Evolutionary conservation across 1,140 invertebrate genomes (phyloP).

Genomic region (Magallana ariakensis): DNA sequence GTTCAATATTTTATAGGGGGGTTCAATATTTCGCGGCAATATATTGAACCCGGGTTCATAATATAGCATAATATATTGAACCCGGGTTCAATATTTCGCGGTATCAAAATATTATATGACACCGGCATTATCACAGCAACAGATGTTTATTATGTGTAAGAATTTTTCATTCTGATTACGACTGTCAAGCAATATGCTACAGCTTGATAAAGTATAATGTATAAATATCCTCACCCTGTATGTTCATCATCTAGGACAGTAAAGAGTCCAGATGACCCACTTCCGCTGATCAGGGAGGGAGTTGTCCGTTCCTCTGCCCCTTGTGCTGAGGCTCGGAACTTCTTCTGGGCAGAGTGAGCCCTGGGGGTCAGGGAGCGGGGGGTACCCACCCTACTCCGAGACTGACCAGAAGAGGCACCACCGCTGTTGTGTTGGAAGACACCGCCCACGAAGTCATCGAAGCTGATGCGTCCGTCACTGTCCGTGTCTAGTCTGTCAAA

Average conservation of each 20-base stretch:
- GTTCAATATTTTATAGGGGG: too few species aligned
- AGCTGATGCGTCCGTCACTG: slow-evolving; percentile 85
- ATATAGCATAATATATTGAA: too few species aligned
- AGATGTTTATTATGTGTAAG: too few species aligned
- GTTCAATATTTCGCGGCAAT: too few species aligned
- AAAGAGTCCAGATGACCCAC: slow-evolving; percentile 73
- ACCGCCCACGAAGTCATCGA: slow-evolving; percentile 84
- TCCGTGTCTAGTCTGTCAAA: slow-evolving; percentile 85
- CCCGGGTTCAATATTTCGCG: too few species aligned
- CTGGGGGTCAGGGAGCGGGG: slow-evolving; percentile 57
- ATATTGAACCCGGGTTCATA: too few species aligned
- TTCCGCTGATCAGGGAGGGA: slow-evolving; percentile 61
- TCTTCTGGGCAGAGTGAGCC: slow-evolving; percentile 65
- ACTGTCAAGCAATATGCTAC: too few species aligned
- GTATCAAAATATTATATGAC: too few species aligned
- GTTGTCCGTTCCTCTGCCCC: slow-evolving; percentile 59
- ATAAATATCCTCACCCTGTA: slow-evolving; percentile 65
- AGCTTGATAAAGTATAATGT: too few species aligned
- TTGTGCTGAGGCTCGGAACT: slow-evolving; percentile 53
- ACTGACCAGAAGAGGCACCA: slow-evolving; percentile 13
- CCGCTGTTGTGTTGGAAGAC: slow-evolving; percentile 81
- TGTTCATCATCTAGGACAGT: slow-evolving; percentile 71
- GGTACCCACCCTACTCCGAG: slow-evolving; percentile 41
- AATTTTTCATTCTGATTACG: too few species aligned
- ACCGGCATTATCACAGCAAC: too few species aligned